Conservation (phyloP, 2,888 invertebrate species). For the Cetonia aurata region DNA sequence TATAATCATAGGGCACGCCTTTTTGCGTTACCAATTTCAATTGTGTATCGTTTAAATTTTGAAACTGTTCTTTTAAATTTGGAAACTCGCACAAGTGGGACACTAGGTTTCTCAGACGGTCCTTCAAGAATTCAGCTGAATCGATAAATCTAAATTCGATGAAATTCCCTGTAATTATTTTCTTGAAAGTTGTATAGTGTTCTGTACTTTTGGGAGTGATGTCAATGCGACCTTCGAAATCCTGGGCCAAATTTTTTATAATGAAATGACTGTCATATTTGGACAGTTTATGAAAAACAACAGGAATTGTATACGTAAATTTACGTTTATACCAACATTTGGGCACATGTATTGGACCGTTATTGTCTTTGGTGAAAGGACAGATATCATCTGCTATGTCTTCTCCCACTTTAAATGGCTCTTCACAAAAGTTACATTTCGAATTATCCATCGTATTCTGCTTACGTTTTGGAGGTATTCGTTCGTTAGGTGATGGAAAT, state of each 20-base stretch:
- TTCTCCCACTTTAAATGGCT: constrained; percentile 11
- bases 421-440: constrained; percentile 36
- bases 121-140: constrained; percentile 52
- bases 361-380: constrained; percentile 46
- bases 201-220: constrained; percentile 49
- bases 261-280: constrained; percentile 50
- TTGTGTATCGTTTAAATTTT: constrained; percentile 8
- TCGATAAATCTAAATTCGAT: constrained; percentile 52
- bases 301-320: constrained; percentile 42
- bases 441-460: no score
- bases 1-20: constrained; percentile 57
- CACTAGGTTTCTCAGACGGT: constrained; percentile 51
- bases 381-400: constrained; percentile 46
- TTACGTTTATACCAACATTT: constrained; percentile 47
- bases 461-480: not conserved
- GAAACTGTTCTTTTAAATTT: constrained; percentile 7
- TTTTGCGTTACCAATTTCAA: constrained; percentile 46
- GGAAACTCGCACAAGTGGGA: constrained; percentile 29
- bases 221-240: constrained; percentile 35
- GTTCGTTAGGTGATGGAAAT: constrained; percentile 20
- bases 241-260: constrained; percentile 45
- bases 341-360: constrained; percentile 46
- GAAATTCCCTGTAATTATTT: constrained; percentile 45
- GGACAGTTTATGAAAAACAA: constrained; percentile 49
- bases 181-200: constrained; percentile 52